Percentiles rank a stretch among this genome's conserved stretches.
Evolutionary conservation across 2,888 invertebrate species (phyloP).

Genomic region (Monopis laevigella): DNA sequence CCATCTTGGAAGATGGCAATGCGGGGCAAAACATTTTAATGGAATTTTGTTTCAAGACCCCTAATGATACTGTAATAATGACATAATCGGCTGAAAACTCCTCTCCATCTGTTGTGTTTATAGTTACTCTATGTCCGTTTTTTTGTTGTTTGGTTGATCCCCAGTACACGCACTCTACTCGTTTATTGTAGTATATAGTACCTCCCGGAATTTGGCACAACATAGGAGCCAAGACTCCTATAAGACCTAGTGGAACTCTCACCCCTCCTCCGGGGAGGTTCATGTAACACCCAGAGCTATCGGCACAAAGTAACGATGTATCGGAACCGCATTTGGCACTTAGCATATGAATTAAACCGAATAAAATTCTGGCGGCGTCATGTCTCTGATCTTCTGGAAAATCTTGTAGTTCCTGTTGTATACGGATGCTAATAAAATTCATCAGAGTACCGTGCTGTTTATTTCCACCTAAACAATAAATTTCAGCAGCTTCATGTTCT

Average conservation of each 20-base stretch:
- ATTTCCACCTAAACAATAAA: slow-evolving; percentile 68
- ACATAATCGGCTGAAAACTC: slow-evolving; percentile 81
- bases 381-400: slow-evolving; percentile 73
- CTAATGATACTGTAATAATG: slow-evolving; percentile 79
- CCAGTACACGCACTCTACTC: slow-evolving; percentile 77
- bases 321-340: slow-evolving; percentile 74
- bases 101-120: slow-evolving; percentile 74
- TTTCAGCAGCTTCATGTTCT: slow-evolving; percentile 69
- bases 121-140: slow-evolving; percentile 54
- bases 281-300: slow-evolving; percentile 50
- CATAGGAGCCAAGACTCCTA: slow-evolving; percentile 72
- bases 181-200: slow-evolving; percentile 71
- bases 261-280: slow-evolving; percentile 68
- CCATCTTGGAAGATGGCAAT: slow-evolving; percentile 74
- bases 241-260: slow-evolving; percentile 70
- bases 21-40: slow-evolving; percentile 75
- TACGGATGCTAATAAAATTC: slow-evolving; percentile 72
- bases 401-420: slow-evolving; percentile 73
- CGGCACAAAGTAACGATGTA: slow-evolving; percentile 45
- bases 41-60: slow-evolving; percentile 74
- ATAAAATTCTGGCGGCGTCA: slow-evolving; percentile 74
- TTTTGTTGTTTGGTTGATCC: slow-evolving; percentile 57
- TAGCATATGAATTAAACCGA: slow-evolving; percentile 70
- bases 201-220: slow-evolving; percentile 72
- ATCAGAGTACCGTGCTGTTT: slow-evolving; percentile 72